phyloP scores from a whole-genome alignment of 92 coral and sea anemone genomes.

The Hydrozoanthus gracilis region DNA sequence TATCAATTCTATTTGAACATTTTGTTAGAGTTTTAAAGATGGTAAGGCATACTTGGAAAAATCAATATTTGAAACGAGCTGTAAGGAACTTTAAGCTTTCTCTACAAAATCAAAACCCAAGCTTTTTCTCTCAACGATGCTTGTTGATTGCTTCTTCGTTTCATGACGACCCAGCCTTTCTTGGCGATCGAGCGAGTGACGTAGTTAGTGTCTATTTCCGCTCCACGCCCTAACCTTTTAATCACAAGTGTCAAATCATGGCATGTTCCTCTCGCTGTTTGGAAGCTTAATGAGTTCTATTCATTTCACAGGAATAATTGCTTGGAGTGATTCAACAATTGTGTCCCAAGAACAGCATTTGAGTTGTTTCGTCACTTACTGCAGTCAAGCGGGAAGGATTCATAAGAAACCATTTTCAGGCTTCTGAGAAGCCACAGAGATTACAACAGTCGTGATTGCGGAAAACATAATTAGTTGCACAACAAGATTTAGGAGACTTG shows the following conservation, averaged over 20 bases:
- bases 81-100: too few relatives aligned
- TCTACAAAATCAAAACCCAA: too few relatives aligned
- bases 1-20: too few relatives aligned
- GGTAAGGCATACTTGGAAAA: too few relatives aligned
- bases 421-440: too few relatives aligned
- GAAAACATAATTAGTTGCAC: not conserved
- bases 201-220: conserved; percentile 19
- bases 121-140: too few relatives aligned
- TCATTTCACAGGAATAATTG: conserved; percentile 27
- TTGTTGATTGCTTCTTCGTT: too few relatives aligned
- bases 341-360: not conserved
- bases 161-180: not conserved
- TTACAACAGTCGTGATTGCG: too few relatives aligned
- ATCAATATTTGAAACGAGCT: too few relatives aligned
- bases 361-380: not conserved
- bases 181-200: not conserved
- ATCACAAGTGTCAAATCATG: conserved; percentile 37
- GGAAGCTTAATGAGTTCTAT: conserved; percentile 13
- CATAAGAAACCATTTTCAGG: too few relatives aligned
- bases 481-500: not conserved
- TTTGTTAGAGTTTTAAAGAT: too few relatives aligned
- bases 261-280: not conserved
- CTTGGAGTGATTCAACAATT: conserved; percentile 14
- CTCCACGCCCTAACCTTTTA: conserved; percentile 33
- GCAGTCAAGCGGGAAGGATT: not conserved